Conservation (phyloP, 2,113 vertebrate species). For the Myiopsitta monachus region DNA sequence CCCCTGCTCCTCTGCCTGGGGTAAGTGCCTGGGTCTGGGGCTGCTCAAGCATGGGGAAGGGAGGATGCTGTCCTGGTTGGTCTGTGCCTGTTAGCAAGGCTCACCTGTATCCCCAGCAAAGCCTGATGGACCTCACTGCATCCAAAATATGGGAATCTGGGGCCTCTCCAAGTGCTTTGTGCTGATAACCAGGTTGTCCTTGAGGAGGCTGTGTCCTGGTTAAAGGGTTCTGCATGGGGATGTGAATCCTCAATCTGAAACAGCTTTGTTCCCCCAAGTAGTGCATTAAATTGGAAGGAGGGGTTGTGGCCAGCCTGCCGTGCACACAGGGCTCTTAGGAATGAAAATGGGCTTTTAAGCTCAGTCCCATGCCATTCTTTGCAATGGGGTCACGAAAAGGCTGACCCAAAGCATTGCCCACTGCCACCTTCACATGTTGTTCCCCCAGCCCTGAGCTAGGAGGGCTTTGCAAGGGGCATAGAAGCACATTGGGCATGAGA, state of each 20-base stretch:
- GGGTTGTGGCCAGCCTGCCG: not conserved
- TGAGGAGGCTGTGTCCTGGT: not conserved
- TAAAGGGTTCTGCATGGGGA: no score
- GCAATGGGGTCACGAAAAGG: not conserved
- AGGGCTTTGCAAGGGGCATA: not conserved
- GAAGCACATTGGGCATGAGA: not conserved
- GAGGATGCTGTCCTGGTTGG: not conserved
- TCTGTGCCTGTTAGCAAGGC: not conserved
- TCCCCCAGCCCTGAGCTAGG: not conserved
- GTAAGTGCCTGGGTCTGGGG: not conserved
- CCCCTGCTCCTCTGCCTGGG: not conserved
- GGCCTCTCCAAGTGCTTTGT: not conserved
- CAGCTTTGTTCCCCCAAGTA: fast-evolving
- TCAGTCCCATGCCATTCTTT: not conserved
- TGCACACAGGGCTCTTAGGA: fast-evolving
- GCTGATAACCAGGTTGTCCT: not conserved
- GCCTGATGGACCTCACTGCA: not conserved
- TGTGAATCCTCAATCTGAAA: not conserved
- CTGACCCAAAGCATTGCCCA: fast-evolving
- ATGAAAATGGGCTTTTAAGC: not conserved
- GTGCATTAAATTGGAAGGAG: not conserved
- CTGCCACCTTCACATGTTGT: fast-evolving
- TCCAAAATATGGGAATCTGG: not conserved
- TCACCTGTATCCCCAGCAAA: not conserved
- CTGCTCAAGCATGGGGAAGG: not conserved